Base-by-base conservation (phyloP, 2,797 vertebrate genomes). In the Danio jaintianensis region DNA sequence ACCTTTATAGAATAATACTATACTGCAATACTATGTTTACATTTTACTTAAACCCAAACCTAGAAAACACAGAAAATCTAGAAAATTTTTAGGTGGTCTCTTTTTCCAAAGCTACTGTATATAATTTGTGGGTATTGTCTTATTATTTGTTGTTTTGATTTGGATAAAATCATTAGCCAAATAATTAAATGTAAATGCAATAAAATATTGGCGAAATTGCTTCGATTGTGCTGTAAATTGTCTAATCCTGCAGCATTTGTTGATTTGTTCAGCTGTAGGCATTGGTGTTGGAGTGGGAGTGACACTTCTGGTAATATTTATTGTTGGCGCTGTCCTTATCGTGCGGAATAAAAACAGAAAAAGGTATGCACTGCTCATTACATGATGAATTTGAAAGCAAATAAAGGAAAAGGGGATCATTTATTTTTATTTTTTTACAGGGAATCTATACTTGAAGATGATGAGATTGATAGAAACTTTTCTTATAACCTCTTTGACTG, bases 241-340 rank as follows among this genome's bases (percentile, higher is more conserved):
- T 73, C 38, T 29, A 16, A 47, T 15, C 20, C 20, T 45, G 12
- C 16, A 12, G 42, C 18, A 43, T 42, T 22, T 36, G 9, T 16
- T 48, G 45, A n/a, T 71, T 52, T 86, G 52, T 86, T 50, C 64
- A 93, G 93, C 58, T 7, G 4, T 86, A 4, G 88, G 90, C 59
- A 85, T 93, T 11, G 87, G 75, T 6, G 90, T 93, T 36, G 88
- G 87, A 6, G 88, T 93, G 16, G 85, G 87, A 79, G 82, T 94
- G 70, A 86, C 86, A 16, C 36, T 93, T 4, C 64, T 92, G 70
- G 83, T 76, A 45, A 90, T 87, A 36, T 22, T 87, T 63, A 2
- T 87, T 85, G 69, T 88, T 79, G 29, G 55, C 15, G 15, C 75
- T 0, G 0, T 78, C 50, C 72, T 94, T 43, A 84, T 86, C 16